Evolutionary conservation across 2,113 vertebrate species (phyloP).

Genomic region (Heliornis fulica): DNA sequence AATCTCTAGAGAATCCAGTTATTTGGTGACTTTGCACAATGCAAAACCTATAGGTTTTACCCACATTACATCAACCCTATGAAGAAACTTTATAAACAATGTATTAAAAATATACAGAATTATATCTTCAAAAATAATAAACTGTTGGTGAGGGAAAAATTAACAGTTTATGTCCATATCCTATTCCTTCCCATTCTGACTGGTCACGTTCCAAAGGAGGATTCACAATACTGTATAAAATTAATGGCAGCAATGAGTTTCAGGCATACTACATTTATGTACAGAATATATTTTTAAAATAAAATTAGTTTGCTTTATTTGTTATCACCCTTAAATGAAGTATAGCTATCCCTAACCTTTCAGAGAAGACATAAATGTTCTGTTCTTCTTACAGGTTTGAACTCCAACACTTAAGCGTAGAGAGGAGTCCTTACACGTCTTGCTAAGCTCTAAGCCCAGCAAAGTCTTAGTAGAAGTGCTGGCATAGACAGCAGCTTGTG

Average conservation of each 20-base stretch:
- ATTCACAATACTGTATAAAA: neutral
- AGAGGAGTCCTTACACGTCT: neutral
- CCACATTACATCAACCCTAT: neutral
- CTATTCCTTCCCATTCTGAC: neutral
- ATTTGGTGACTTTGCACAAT: neutral
- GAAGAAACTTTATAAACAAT: neutral
- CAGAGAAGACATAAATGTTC: neutral
- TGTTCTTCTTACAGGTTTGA: neutral
- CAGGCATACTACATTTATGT: neutral
- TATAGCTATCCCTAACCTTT: neutral
- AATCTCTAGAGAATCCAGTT: neutral
- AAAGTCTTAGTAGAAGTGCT: neutral
- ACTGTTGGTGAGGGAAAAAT: neutral
- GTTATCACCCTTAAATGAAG: fast-evolving
- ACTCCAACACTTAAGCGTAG: neutral
- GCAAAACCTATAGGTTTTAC: fast-evolving
- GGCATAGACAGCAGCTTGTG: neutral
- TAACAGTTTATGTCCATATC: neutral
- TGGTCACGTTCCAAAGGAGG: neutral
- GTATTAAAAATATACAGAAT: neutral
- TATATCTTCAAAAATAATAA: neutral
- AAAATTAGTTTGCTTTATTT: neutral
- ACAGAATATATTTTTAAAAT: neutral
- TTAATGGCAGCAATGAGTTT: neutral
- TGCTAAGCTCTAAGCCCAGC: neutral